Percentiles rank a stretch among this genome's conserved stretches.
phyloP scores from a whole-genome alignment of 2,888 invertebrate species.

The Drosophila dives region DNA sequence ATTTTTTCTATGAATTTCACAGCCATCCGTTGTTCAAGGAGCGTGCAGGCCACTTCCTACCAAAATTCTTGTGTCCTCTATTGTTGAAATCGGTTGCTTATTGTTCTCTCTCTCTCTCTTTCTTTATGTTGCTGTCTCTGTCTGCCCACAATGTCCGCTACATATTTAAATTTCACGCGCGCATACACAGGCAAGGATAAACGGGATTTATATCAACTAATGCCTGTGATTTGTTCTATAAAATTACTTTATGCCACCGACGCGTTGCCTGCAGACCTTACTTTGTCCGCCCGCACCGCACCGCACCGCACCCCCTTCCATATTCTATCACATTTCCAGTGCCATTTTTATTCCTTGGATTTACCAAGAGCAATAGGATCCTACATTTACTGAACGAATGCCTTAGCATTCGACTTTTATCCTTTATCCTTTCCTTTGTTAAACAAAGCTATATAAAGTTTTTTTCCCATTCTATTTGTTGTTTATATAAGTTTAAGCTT shows the following conservation, averaged over 20 bases:
- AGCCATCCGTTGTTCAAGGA: conserved; percentile 52
- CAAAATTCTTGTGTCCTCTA: conserved; percentile 53
- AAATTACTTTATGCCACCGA: conserved; percentile 77
- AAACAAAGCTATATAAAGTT: conserved; percentile 49
- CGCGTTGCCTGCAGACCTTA: conserved; percentile 57
- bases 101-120: not conserved
- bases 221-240: conserved; percentile 80
- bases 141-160: conserved; percentile 40
- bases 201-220: conserved; percentile 79
- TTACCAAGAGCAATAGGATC: conserved; percentile 20
- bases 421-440: conserved; percentile 62
- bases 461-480: conserved; percentile 24
- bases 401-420: conserved; percentile 61
- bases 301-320: not conserved
- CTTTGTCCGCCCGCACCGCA: conserved; percentile 11
- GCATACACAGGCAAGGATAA: conserved; percentile 78
- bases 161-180: conserved; percentile 78
- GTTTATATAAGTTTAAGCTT: conserved; percentile 11
- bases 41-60: conserved; percentile 55
- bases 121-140: conserved; percentile 9
- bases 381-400: conserved; percentile 58
- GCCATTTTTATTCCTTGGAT: conserved; percentile 1
- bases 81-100: conserved; percentile 48
- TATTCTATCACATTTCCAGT: not conserved
- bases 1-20: conserved; percentile 43